Percentiles rank a stretch among this genome's conserved stretches.
phyloP scores from a whole-genome alignment of 2,888 invertebrate species.

The Liodrosophila aerea region DNA sequence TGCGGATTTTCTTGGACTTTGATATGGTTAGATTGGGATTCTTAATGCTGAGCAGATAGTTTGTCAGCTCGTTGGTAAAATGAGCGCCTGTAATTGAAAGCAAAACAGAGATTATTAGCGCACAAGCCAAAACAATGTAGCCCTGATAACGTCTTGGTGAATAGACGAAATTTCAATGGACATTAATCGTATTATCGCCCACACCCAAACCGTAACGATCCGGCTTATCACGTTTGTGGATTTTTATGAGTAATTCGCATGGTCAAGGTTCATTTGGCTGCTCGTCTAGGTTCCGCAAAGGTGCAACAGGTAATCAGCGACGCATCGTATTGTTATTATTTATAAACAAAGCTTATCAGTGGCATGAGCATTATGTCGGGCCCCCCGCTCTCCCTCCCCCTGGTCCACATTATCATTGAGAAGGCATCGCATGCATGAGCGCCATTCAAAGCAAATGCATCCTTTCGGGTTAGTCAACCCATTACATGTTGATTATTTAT shows the following conservation, averaged over 20 bases:
- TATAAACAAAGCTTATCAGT: conserved; percentile 56
- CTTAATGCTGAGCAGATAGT: conserved; percentile 84
- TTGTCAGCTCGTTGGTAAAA: conserved; percentile 84
- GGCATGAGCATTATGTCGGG: conserved; percentile 12
- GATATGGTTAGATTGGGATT: conserved; percentile 86
- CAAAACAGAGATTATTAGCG: not conserved
- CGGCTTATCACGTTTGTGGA: conserved; percentile 56
- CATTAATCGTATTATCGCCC: conserved; percentile 21
- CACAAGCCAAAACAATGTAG: not conserved
- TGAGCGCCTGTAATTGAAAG: conserved; percentile 84
- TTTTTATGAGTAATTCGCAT: conserved; percentile 74
- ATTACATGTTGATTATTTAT: conserved; percentile 57
- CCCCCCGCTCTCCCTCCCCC: conserved; percentile 1
- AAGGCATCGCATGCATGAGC: conserved; percentile 22
- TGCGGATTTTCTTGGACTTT: conserved; percentile 85
- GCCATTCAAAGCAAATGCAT: conserved; percentile 26
- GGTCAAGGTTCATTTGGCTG: conserved; percentile 72
- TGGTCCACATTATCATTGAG: conserved; percentile 2
- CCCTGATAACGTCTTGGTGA: conserved; percentile 11
- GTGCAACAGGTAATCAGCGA: conserved; percentile 58
- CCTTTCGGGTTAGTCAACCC: conserved; percentile 67
- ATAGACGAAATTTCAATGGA: conserved; percentile 10
- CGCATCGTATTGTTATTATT: conserved; percentile 36
- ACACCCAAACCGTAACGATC: conserved; percentile 13
- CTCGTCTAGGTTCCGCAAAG: conserved; percentile 59